These are phyloP conservation scores for Falco punctatus DNA, from an alignment of 2,113 vertebrate genomes.

Conservation along the genomic window DNA sequence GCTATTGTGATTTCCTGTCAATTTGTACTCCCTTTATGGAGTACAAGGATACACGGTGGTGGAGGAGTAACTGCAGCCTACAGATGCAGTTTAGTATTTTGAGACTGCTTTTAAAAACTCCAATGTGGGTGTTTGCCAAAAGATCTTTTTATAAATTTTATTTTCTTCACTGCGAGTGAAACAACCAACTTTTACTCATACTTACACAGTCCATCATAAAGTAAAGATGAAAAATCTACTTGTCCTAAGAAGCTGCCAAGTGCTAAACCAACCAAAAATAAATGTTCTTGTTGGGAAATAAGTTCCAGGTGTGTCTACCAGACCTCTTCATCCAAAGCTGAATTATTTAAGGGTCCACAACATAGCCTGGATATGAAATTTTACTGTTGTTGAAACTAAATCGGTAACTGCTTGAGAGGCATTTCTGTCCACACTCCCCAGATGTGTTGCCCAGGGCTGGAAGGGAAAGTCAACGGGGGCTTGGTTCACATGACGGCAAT, in stretches of 20 bases:
- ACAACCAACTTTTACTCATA: conserved; percentile 4
- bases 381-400: not conserved
- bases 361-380: not conserved
- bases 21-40: not conserved
- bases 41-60: not conserved
- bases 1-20: not conserved
- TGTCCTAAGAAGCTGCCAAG: not conserved
- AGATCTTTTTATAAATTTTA: not conserved
- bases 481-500: not conserved
- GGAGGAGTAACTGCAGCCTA: conserved; percentile 31
- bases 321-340: not conserved
- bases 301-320: not conserved
- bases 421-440: not conserved
- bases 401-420: not conserved
- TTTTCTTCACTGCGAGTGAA: conserved; percentile 8
- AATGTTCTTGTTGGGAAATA: not conserved
- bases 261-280: conserved; percentile 17
- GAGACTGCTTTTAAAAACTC: conserved; percentile 44
- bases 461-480: not conserved
- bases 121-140: conserved; percentile 37
- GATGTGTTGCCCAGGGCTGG: not conserved
- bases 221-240: not conserved
- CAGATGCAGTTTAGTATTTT: conserved; percentile 12
- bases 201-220: not conserved
- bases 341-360: not conserved